Evolutionary conservation across 2,113 vertebrate genomes (phyloP), one percentile per base, ranked within the genome.

Genomic region (Cyphomyrus discorhynchus): DNA sequence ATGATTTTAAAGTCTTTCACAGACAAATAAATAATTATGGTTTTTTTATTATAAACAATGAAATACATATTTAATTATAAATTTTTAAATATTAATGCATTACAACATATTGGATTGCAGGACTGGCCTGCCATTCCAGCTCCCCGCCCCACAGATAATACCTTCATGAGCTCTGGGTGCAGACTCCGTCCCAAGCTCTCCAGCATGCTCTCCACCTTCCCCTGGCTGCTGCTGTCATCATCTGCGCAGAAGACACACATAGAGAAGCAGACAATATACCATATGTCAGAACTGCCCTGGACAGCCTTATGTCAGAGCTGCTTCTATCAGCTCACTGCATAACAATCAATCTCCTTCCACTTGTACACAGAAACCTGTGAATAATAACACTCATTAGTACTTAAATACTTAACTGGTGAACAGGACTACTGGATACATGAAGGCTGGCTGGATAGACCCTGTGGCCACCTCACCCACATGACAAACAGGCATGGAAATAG

Each of bases 81-180:
- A 46, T 45, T 46, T 46, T 21, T 5, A 45, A n/a, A 84, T 3
- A 84, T 47, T 11, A 10, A 46, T 47, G 39, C 8, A n/a, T 11
- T 47, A 84, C 5, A 13, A 35, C 6, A 52, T 31, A 86, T 86
- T 24, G n/a, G n/a, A 53, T 19, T n/a, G 47, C 15, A 35, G 49
- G 47, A 53, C n/a, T 49, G n/a, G 45, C 46, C 46, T 24, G 82
- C 39, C 42, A n/a, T 49, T 49, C 82, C 21, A 6, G 82, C 15
- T 46, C 42, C 82, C 42, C 10, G 0, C 24, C 82, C 82, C 9
- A 19, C 9, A 85, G 45, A 47, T 31, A 1, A 31, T 70, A 99
- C 98, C 98, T 99, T 99, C 94, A 97, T 96, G 49, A 99, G 96
- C 93, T 99, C 98, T 0, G 97, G 98, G 86, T 99, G 97, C 94